Conservation (phyloP, 1,140 invertebrate genomes). For the Scylla paramamosain region DNA sequence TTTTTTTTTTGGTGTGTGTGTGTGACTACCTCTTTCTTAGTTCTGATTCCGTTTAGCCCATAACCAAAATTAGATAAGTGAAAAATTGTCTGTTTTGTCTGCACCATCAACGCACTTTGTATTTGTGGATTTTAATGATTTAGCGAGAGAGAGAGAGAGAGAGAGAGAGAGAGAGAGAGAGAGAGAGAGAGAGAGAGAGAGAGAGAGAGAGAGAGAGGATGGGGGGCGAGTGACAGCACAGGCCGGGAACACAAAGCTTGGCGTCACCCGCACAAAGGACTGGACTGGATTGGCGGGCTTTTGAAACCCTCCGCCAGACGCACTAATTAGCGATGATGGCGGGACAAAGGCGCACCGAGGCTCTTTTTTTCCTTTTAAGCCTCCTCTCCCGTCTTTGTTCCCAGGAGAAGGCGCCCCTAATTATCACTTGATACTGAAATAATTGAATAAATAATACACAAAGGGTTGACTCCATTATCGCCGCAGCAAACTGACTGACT, state of each 20-base stretch:
- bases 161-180: slow-evolving; percentile 41
- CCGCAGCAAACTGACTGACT: neutral
- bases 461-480: neutral
- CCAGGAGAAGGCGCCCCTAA: neutral
- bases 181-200: slow-evolving; percentile 54
- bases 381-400: slow-evolving; percentile 25
- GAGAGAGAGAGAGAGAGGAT: neutral
- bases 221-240: neutral
- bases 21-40: neutral
- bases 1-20: neutral
- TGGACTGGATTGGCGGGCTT: slow-evolving; percentile 51
- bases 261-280: slow-evolving; percentile 35
- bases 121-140: too few relatives aligned
- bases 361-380: slow-evolving; percentile 29
- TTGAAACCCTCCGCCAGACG: slow-evolving; percentile 50
- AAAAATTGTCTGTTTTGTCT: too few relatives aligned
- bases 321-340: slow-evolving; percentile 68
- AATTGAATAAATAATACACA: slow-evolving; percentile 8
- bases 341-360: slow-evolving; percentile 54
- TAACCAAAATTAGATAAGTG: neutral
- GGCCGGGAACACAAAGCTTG: neutral
- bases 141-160: slow-evolving; percentile 43
- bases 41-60: neutral
- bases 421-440: slow-evolving; percentile 24
- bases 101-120: too few relatives aligned